Percentiles rank a stretch among this genome's conserved stretches.
Evolutionary conservation across 2,797 vertebrate species (phyloP).

Genomic region (Poecilia wingei): DNA sequence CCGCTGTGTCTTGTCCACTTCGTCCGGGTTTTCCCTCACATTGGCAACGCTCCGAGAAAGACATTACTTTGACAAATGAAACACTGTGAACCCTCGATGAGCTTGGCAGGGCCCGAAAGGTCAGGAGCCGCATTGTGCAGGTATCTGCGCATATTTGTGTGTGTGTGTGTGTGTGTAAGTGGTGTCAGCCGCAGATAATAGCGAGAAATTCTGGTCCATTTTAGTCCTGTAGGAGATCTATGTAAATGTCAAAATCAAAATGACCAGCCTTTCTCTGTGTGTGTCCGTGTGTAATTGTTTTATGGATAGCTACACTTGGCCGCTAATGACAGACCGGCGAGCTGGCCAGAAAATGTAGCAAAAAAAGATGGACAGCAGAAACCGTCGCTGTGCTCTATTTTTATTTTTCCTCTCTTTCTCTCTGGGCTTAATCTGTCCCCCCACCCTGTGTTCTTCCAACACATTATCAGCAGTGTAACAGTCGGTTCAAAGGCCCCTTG

Average conservation of each 20-base stretch:
- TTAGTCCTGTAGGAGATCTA: slow-evolving; percentile 51
- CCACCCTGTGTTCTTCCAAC: slow-evolving; percentile 52
- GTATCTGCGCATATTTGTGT: slow-evolving; percentile 15
- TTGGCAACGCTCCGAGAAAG: slow-evolving; percentile 70
- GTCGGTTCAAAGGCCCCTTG: slow-evolving; percentile 67
- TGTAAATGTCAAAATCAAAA: slow-evolving; percentile 68
- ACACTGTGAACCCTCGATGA: slow-evolving; percentile 65
- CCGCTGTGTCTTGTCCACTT: slow-evolving; percentile 49
- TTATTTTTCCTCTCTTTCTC: slow-evolving; percentile 7
- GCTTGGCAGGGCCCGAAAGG: slow-evolving; percentile 77
- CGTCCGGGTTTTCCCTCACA: slow-evolving; percentile 42
- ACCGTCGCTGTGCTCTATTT: slow-evolving; percentile 17
- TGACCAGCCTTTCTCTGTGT: slow-evolving; percentile 33
- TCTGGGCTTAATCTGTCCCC: slow-evolving; percentile 25
- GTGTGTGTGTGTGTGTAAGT: slow-evolving; percentile 13
- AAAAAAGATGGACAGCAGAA: slow-evolving; percentile 53
- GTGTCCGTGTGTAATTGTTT: slow-evolving; percentile 43
- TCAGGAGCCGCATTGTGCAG: slow-evolving; percentile 66
- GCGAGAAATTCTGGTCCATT: slow-evolving; percentile 48
- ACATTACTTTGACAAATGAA: slow-evolving; percentile 81
- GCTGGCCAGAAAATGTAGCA: slow-evolving; percentile 50
- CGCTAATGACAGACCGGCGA: slow-evolving; percentile 43
- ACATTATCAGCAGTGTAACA: slow-evolving; percentile 66
- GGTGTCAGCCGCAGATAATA: slow-evolving; percentile 60
- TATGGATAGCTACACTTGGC: slow-evolving; percentile 45